Conservation (phyloP, 92 coral and sea anemone species). For the Bergia sp. region DNA sequence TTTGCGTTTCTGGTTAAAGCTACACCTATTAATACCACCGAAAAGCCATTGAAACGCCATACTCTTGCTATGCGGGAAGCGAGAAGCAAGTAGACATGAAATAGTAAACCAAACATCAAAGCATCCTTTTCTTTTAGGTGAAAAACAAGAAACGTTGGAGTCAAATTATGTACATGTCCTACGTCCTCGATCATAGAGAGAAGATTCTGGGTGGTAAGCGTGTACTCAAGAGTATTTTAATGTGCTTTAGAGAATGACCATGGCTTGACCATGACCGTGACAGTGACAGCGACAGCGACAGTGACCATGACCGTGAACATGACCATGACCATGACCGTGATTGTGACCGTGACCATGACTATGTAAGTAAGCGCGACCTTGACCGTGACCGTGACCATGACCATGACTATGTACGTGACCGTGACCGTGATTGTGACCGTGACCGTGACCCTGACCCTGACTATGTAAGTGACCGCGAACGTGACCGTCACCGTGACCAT, state of each 20-base stretch:
- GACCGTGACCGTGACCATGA: too few species aligned
- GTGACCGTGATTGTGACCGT: too few species aligned
- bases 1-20: too few species aligned
- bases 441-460: too few species aligned
- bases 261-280: neutral
- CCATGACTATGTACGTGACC: too few species aligned
- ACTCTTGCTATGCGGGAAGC: neutral
- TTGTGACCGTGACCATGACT: too few species aligned
- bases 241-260: neutral
- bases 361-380: too few species aligned
- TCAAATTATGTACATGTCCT: conserved; percentile 84
- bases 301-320: neutral
- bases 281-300: too few species aligned
- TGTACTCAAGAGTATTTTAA: neutral
- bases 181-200: conserved; percentile 64
- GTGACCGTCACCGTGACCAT: too few species aligned
- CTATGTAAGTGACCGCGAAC: too few species aligned
- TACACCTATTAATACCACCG: too few species aligned
- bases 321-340: neutral
- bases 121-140: conserved; percentile 47
- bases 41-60: too few species aligned
- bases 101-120: neutral
- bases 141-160: conserved; percentile 81
- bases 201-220: conserved; percentile 55
- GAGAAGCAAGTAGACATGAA: neutral